These are phyloP conservation scores for Baccha elongata DNA, from an alignment of 2,888 invertebrate species.

Conservation along the genomic window DNA sequence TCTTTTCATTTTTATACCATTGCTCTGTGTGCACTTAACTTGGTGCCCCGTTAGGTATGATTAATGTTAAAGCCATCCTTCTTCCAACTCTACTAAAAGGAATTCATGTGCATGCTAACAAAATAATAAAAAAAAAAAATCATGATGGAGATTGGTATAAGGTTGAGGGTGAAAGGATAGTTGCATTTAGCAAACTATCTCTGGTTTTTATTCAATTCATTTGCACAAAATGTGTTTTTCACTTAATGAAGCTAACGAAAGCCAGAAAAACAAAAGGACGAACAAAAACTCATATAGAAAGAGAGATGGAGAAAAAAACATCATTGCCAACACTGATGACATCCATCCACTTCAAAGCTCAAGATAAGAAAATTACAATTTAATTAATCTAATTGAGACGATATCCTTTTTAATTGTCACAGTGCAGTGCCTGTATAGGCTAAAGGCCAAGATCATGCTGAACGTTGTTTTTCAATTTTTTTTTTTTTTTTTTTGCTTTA, in stretches of 20 bases:
- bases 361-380: conserved; percentile 71
- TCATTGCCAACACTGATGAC: conserved; percentile 33
- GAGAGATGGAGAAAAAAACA: conserved; percentile 18
- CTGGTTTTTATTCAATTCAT: conserved; percentile 33
- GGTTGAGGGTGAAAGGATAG: conserved; percentile 1
- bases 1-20: conserved; percentile 57
- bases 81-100: not conserved
- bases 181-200: conserved; percentile 36
- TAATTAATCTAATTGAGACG: conserved; percentile 73
- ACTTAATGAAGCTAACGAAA: conserved; percentile 52
- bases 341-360: conserved; percentile 43
- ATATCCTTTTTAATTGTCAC: conserved; percentile 73
- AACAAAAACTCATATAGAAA: conserved; percentile 2
- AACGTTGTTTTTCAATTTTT: conserved; percentile 31
- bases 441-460: conserved; percentile 59
- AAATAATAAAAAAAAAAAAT: conserved; percentile 8
- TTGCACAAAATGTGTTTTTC: conserved; percentile 34
- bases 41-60: conserved; percentile 53
- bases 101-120: conserved; percentile 24
- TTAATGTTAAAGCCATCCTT: conserved; percentile 50
- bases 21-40: conserved; percentile 59
- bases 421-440: conserved; percentile 41
- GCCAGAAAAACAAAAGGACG: conserved; percentile 11
- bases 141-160: not conserved
- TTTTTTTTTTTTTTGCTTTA: conserved; percentile 33